Evolutionary conservation across 2,888 invertebrate species (phyloP).

Genomic region (Cataglyphis albicans): DNA sequence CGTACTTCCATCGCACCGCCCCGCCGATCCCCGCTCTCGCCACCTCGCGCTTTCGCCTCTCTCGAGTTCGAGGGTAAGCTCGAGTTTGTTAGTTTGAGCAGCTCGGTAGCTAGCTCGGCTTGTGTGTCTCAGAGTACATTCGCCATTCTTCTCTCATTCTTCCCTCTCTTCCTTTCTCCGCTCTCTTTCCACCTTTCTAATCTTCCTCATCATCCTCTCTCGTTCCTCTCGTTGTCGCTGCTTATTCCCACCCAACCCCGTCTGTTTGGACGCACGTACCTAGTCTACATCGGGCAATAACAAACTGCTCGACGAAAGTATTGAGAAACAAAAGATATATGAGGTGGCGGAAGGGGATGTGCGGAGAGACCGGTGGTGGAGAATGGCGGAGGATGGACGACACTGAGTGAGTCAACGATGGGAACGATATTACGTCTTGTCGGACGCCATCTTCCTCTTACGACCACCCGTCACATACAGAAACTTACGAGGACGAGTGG

Average conservation of each 20-base stretch:
- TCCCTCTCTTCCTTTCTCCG: conserved; percentile 25
- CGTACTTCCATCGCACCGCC: conserved; percentile 49
- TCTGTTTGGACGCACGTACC: conserved; percentile 44
- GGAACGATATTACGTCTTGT: conserved; percentile 75
- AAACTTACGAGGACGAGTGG: conserved; percentile 63
- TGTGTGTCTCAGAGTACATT: conserved; percentile 30
- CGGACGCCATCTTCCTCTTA: conserved; percentile 70
- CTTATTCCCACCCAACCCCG: conserved; percentile 14
- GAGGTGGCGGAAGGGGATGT: conserved; percentile 42
- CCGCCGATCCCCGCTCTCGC: conserved; percentile 52
- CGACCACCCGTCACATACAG: conserved; percentile 68
- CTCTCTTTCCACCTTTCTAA: conserved; percentile 57
- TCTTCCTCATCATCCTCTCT: conserved; percentile 43
- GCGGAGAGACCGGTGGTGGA: conserved; percentile 24
- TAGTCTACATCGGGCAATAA: conserved; percentile 65
- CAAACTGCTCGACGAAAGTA: conserved; percentile 73
- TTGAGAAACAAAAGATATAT: conserved; percentile 77
- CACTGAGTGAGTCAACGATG: conserved; percentile 71
- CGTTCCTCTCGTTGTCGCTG: conserved; percentile 7
- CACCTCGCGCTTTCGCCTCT: conserved; percentile 52
- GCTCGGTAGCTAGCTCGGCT: conserved; percentile 68
- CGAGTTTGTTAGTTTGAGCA: conserved; percentile 81
- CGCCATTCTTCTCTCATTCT: conserved; percentile 45
- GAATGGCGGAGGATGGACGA: conserved; percentile 58
- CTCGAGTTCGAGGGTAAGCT: conserved; percentile 51